Base-by-base conservation (phyloP, 2,113 vertebrate genomes). In the Odontophorus gujanensis region DNA sequence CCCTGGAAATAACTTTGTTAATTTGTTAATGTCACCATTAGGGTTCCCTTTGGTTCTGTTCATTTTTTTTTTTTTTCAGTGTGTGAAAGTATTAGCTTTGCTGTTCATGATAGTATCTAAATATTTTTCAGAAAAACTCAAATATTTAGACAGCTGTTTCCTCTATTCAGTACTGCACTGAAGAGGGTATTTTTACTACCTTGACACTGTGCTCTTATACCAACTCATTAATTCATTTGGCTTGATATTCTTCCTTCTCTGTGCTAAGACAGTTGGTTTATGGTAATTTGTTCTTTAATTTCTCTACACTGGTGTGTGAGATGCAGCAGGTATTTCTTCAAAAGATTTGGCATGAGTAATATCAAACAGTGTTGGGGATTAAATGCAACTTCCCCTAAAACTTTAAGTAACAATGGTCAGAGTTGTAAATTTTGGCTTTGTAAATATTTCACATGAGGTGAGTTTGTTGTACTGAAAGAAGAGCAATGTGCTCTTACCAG, bases 111-210 rank as follows among this genome's bases (percentile, higher is more conserved):
- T 50, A 93, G 57, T 59, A 61, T 73, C 66, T 93, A 93, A 94
- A 96, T 95, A 71, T 91, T 95, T 96, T 91, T 90, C 61, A 79
- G 72, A 81, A 95, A 92, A 95, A 48, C 66, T 91, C 81, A 96
- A 97, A 97, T 98, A 95, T 97, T 97, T 97, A 94, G 90, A 97
- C 95, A 97, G 97, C 95, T 97, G 96, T 95, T 97, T 97, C 96
- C 96, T 97, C 93, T 96, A 95, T 93, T 97, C 83, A 81, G 74
- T 93, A 43, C 26, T 67, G n/a, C 90, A 77, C 68, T 74, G 86
- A 93, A 97, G 85, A 95, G 95, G 95, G 89, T 96, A 92, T 95
- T 97, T 95, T 96, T 97, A 93, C 81, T 96, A 40, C 79, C 81
- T 63, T 93, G 85, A 93, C 87, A 85, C 61, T 24, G n/a, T 79